Evolutionary conservation across 2,113 vertebrate genomes (phyloP).

Genomic region (Ornithorhynchus anatinus): DNA sequence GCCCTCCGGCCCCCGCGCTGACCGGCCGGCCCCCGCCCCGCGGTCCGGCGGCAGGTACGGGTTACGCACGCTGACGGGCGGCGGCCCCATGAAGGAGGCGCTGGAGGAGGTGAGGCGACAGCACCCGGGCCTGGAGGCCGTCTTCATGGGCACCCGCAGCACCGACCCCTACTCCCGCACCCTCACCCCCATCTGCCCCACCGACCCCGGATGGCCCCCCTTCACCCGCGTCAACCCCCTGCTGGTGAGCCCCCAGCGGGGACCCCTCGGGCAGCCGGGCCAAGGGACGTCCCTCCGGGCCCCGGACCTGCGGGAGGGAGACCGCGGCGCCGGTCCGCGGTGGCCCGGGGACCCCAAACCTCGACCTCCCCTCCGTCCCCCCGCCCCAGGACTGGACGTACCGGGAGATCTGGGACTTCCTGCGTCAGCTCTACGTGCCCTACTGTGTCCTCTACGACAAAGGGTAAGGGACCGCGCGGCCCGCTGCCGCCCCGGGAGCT

Average conservation of each 20-base stretch:
- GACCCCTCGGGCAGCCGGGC: background rate
- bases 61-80: constrained; percentile 79
- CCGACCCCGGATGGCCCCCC: constrained; percentile 86
- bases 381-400: constrained; percentile 91
- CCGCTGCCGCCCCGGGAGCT: background rate
- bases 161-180: constrained; percentile 89
- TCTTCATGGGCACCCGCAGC: constrained; percentile 92
- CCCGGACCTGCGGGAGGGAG: too few relatives aligned
- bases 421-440: constrained; percentile 87
- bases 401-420: constrained; percentile 93
- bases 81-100: constrained; percentile 87
- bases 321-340: too few relatives aligned
- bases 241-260: constrained; percentile 74
- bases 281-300: background rate
- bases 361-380: background rate
- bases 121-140: constrained; percentile 81
- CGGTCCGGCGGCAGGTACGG: constrained; percentile 77
- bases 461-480: constrained; percentile 78
- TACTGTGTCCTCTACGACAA: constrained; percentile 96
- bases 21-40: too few relatives aligned
- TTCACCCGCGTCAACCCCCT: constrained; percentile 93
- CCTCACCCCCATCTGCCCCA: constrained; percentile 80
- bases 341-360: background rate
- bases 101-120: constrained; percentile 74
- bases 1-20: background rate